Conservation (phyloP, 2,113 vertebrate genomes). For the Oncorhynchus tshawytscha region DNA sequence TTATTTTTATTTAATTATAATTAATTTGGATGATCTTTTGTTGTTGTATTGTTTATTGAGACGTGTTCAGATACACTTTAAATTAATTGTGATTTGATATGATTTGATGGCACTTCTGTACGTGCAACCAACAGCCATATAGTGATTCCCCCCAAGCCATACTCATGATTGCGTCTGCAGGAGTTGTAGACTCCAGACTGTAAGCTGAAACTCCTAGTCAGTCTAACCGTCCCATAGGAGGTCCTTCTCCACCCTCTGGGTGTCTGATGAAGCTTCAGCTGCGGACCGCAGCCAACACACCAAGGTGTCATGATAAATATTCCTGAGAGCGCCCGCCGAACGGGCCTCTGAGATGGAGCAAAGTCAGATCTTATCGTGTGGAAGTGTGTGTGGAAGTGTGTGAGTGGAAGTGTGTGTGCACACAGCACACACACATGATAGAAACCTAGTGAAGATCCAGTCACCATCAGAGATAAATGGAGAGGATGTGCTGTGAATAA, state of each 20-base stretch:
- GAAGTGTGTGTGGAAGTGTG: neutral
- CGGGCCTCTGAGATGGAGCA: slow-evolving; percentile 53
- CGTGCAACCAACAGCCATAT: neutral
- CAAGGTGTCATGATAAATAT: slow-evolving; percentile 66
- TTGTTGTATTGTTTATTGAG: too few species aligned
- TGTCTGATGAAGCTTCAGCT: slow-evolving; percentile 30
- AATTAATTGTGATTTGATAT: too few species aligned
- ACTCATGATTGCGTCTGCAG: neutral
- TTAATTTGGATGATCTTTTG: too few species aligned
- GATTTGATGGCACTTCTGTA: neutral
- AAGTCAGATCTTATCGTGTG: slow-evolving; percentile 61
- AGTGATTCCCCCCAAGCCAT: neutral
- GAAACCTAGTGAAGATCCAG: slow-evolving; percentile 51
- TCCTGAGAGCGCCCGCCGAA: slow-evolving; percentile 54
- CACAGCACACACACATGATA: neutral
- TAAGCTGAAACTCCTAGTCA: slow-evolving; percentile 12
- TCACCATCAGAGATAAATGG: slow-evolving; percentile 64
- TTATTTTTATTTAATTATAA: too few species aligned
- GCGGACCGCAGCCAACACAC: slow-evolving; percentile 29
- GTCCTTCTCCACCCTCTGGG: neutral
- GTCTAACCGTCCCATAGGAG: slow-evolving; percentile 18
- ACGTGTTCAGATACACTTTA: too few species aligned
- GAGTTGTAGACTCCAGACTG: slow-evolving; percentile 26
- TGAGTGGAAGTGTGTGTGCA: too few species aligned
- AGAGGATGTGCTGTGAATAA: slow-evolving; percentile 66